A percentile compares a stretch with the other conserved stretches of the same genome.
These are phyloP conservation scores for Epinephelus lanceolatus DNA, from an alignment of 2,113 vertebrate genomes.

Conservation along the genomic window DNA sequence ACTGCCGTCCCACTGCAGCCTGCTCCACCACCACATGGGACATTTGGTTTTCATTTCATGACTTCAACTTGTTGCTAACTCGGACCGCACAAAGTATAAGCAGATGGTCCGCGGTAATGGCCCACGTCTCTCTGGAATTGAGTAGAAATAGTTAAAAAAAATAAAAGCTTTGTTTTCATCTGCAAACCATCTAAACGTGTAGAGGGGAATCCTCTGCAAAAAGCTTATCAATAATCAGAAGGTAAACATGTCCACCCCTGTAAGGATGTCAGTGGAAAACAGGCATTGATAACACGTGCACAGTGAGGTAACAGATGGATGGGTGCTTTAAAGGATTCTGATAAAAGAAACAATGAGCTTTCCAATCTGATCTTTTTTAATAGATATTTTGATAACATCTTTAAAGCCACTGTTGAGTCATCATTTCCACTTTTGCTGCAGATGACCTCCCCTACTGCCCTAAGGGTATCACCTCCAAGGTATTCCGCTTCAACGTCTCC, in stretches of 20 bases:
- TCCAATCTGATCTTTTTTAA: constrained; percentile 21
- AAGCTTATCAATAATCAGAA: constrained; percentile 54
- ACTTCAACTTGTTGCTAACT: constrained; percentile 83
- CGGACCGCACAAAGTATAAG: constrained; percentile 76
- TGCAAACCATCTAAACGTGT: constrained; percentile 31
- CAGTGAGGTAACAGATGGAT: constrained; percentile 56
- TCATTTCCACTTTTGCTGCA: constrained; percentile 77
- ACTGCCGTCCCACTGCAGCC: constrained; percentile 65
- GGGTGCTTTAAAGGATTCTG: constrained; percentile 27
- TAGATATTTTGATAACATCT: constrained; percentile 28
- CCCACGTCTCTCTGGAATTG: constrained; percentile 46
- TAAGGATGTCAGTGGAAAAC: constrained; percentile 39
- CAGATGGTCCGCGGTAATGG: constrained; percentile 76
- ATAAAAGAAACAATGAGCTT: constrained; percentile 33
- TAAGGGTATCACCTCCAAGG: constrained; percentile 93
- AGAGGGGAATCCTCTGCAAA: constrained; percentile 43
- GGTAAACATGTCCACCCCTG: constrained; percentile 59
- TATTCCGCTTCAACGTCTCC: constrained; percentile 97
- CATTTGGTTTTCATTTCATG: constrained; percentile 87
- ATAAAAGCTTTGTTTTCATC: constrained; percentile 41
- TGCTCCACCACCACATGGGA: constrained; percentile 70
- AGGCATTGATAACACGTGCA: constrained; percentile 52
- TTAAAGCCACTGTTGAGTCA: constrained; percentile 48
- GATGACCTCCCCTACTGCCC: constrained; percentile 92
- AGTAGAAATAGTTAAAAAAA: constrained; percentile 45